Evolutionary conservation across 2,888 invertebrate species (phyloP).

Genomic region (Scaptomyza flava): DNA sequence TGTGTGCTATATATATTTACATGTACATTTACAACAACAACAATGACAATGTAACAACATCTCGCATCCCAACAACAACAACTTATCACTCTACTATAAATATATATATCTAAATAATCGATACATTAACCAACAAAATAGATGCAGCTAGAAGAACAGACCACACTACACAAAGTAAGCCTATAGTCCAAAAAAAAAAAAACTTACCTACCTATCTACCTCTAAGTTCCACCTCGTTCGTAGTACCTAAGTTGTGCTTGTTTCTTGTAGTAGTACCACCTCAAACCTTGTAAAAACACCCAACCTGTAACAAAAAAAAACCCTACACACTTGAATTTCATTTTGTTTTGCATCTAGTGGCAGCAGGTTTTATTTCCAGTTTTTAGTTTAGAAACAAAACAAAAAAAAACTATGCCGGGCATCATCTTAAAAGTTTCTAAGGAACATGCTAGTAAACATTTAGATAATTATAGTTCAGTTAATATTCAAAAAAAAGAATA

Average conservation of each 20-base stretch:
- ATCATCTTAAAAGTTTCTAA: constrained; percentile 25
- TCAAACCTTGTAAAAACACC: constrained; percentile 12
- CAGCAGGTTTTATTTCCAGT: constrained; percentile 38
- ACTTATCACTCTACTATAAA: constrained; percentile 51
- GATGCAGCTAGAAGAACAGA: constrained; percentile 84
- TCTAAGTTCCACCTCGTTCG: constrained; percentile 18
- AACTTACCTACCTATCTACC: constrained; percentile 32
- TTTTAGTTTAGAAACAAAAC: background rate
- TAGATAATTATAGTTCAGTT: background rate
- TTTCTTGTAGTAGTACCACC: constrained; percentile 35
- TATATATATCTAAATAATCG: constrained; percentile 62
- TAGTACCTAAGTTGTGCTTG: constrained; percentile 43
- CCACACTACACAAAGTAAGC: constrained; percentile 84
- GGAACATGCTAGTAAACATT: background rate
- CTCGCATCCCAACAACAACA: constrained; percentile 69
- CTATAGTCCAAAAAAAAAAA: constrained; percentile 58
- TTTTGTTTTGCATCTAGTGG: constrained; percentile 36
- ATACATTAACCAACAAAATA: constrained; percentile 73
- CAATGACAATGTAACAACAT: constrained; percentile 45
- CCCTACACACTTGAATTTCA: constrained; percentile 3
- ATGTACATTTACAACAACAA: constrained; percentile 66
- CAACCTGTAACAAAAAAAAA: constrained; percentile 11
- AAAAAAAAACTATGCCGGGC: background rate
- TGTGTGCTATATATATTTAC: constrained; percentile 78
- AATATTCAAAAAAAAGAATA: no score